Evolutionary conservation across 2,888 invertebrate species (phyloP).

Genomic region (Andrena fulva): DNA sequence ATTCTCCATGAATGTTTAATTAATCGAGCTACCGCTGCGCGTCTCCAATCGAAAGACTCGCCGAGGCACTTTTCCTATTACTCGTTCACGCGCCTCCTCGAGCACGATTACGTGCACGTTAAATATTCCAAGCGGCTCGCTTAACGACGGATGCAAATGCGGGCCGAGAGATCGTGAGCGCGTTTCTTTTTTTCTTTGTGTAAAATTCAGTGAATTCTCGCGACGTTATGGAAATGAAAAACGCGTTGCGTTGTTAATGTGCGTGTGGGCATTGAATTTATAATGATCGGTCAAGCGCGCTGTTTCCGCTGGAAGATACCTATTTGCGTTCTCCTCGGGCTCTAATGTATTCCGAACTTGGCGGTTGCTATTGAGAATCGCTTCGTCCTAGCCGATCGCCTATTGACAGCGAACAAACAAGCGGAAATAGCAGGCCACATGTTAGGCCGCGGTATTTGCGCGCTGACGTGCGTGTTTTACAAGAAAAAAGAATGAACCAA

Average conservation of each 20-base stretch:
- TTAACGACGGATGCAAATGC: no score
- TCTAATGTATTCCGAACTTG: not conserved
- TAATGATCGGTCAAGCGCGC: not conserved
- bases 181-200: no score
- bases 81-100: no score
- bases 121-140: no score
- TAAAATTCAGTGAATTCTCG: not conserved
- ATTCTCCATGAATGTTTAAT: no score
- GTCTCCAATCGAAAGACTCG: no score
- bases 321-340: not conserved
- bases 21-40: no score
- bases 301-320: not conserved
- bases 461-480: not conserved
- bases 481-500: not conserved
- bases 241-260: not conserved
- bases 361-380: constrained; percentile 2
- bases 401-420: constrained; percentile 23
- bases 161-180: no score
- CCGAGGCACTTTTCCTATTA: no score
- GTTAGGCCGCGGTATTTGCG: constrained; percentile 1
- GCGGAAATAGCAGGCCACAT: constrained; percentile 3
- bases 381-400: not conserved
- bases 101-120: no score
- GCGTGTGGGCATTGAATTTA: not conserved
- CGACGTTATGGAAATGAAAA: not conserved